A percentile compares a stretch with the other conserved stretches of the same genome.
Evolutionary conservation across 2,113 vertebrate genomes (phyloP).

Genomic region (Peromyscus leucopus): DNA sequence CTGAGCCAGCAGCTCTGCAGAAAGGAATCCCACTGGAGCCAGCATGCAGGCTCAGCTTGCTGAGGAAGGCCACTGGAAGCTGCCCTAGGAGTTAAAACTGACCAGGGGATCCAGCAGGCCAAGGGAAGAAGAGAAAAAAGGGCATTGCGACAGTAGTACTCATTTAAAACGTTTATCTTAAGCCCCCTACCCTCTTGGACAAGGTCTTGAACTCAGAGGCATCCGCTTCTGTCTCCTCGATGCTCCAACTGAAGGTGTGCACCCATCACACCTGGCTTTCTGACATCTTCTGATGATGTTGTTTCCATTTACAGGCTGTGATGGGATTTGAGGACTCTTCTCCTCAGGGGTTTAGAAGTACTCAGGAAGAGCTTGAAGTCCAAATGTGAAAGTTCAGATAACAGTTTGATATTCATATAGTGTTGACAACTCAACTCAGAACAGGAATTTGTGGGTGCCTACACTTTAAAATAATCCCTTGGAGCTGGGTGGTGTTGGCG

Average conservation of each 20-base stretch:
- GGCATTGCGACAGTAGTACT: background rate
- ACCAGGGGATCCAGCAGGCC: background rate
- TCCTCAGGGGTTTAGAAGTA: slow-evolving; percentile 26
- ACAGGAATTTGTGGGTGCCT: slow-evolving; percentile 43
- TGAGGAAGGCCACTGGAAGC: background rate
- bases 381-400: slow-evolving; percentile 30
- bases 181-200: too few relatives aligned
- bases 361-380: background rate
- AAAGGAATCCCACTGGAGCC: slow-evolving; percentile 70
- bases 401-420: slow-evolving; percentile 6
- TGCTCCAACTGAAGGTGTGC: background rate
- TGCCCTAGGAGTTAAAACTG: background rate
- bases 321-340: background rate
- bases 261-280: background rate
- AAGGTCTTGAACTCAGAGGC: background rate
- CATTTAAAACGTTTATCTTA: background rate
- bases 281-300: background rate
- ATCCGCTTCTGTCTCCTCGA: background rate
- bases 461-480: slow-evolving; percentile 56
- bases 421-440: background rate
- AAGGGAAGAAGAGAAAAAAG: background rate
- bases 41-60: slow-evolving; percentile 37
- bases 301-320: slow-evolving; percentile 24
- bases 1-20: slow-evolving; percentile 72
- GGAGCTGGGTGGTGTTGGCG: background rate